Evolutionary conservation across 2,888 invertebrate genomes (phyloP).

Genomic region (Chydorus sphaericus): DNA sequence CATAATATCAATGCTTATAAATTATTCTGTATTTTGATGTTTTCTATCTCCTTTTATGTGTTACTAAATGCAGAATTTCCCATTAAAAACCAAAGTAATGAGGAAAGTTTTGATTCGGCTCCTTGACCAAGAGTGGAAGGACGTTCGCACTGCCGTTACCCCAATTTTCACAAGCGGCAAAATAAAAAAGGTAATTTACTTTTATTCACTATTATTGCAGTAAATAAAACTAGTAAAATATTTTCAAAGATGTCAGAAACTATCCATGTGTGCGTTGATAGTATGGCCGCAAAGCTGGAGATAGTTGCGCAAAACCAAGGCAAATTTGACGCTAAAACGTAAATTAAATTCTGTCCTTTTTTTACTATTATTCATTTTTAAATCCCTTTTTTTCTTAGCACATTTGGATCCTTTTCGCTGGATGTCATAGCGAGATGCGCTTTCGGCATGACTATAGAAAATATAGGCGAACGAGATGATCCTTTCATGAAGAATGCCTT

Average conservation of each 20-base stretch:
- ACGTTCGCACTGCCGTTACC: slow-evolving; percentile 8
- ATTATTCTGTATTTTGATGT: too few species aligned
- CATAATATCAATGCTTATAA: too few species aligned
- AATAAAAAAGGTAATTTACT: slow-evolving; percentile 5
- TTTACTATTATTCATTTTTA: not conserved
- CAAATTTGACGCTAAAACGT: slow-evolving; percentile 5
- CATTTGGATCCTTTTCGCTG: not conserved
- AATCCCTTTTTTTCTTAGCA: not conserved
- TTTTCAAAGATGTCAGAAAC: slow-evolving; percentile 1
- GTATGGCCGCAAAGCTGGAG: not conserved
- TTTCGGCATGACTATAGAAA: slow-evolving; percentile 1
- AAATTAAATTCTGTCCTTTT: not conserved
- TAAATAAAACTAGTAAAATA: not conserved
- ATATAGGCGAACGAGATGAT: not conserved
- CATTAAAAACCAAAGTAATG: not conserved
- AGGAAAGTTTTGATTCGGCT: slow-evolving; percentile 9
- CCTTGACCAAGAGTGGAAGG: slow-evolving; percentile 13
- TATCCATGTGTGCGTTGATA: not conserved
- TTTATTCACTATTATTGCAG: not conserved
- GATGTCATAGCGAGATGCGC: not conserved
- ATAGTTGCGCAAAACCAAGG: not conserved
- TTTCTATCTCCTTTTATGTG: too few species aligned
- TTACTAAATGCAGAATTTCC: too few species aligned
- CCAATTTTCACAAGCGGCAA: slow-evolving; percentile 13
- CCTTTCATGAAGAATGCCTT: slow-evolving; percentile 5